Conservation (phyloP, 2,797 vertebrate species). For the Chanos chanos region DNA sequence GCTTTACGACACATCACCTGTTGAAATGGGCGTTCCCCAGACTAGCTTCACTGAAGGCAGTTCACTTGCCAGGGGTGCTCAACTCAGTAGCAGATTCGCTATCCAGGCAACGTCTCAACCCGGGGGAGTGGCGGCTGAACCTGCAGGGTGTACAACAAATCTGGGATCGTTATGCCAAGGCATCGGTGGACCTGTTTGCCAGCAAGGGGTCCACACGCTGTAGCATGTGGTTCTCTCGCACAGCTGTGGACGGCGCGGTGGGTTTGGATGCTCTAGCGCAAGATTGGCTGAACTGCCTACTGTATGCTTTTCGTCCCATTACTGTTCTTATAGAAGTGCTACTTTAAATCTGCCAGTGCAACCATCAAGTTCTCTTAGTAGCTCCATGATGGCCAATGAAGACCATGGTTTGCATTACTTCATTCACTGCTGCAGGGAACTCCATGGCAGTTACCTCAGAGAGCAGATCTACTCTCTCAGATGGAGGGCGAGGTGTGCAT, state of each 20-base stretch:
- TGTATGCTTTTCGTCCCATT: background rate
- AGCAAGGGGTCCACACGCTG: background rate
- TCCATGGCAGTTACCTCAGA: slow-evolving; percentile 6
- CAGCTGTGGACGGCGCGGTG: background rate
- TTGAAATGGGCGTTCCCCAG: too few species aligned
- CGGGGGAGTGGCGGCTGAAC: too few species aligned
- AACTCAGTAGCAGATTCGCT: too few species aligned
- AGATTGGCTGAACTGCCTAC: background rate
- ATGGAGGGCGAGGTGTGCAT: slow-evolving; percentile 1
- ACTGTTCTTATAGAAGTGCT: background rate
- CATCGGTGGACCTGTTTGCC: background rate
- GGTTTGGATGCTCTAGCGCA: background rate
- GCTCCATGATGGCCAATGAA: background rate
- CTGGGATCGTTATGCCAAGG: background rate
- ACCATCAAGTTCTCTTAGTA: slow-evolving; percentile 1
- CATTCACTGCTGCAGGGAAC: slow-evolving; percentile 4
- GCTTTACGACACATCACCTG: too few species aligned
- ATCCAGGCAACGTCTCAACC: too few species aligned
- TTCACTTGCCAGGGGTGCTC: too few species aligned
- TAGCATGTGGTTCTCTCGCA: background rate
- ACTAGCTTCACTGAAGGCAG: too few species aligned
- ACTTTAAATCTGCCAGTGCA: background rate
- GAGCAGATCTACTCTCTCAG: background rate
- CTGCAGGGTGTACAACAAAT: too few species aligned
- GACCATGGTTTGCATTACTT: background rate